phyloP scores from a whole-genome alignment of 1,140 invertebrate species.

The Bombyx mori region DNA sequence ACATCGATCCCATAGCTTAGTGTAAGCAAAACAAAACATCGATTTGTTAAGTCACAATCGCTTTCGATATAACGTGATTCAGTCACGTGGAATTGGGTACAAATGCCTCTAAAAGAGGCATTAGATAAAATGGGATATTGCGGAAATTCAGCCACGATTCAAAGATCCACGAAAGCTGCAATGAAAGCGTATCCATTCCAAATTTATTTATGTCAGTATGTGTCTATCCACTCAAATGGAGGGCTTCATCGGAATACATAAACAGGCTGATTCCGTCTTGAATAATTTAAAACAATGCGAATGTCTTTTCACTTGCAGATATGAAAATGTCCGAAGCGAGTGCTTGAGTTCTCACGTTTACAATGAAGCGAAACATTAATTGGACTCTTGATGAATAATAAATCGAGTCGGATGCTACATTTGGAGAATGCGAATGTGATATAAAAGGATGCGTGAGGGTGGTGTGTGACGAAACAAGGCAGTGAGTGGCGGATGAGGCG shows the following conservation, averaged over 20 bases:
- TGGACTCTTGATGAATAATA: neutral
- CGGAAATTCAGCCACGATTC: conserved; percentile 11
- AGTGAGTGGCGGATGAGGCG: conserved; percentile 49
- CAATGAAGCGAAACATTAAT: neutral
- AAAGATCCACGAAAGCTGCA: conserved; percentile 8
- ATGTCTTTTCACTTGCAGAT: too few species aligned
- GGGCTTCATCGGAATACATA: too few species aligned
- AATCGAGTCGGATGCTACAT: neutral
- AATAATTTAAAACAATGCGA: too few species aligned
- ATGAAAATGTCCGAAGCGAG: too few species aligned
- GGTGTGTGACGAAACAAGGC: conserved; percentile 27
- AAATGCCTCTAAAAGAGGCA: conserved; percentile 6
- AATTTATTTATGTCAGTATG: neutral
- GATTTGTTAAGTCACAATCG: too few species aligned
- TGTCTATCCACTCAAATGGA: neutral
- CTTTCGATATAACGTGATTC: conserved; percentile 6
- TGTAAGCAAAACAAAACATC: too few species aligned
- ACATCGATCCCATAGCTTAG: too few species aligned
- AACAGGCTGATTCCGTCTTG: too few species aligned
- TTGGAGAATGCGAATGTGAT: conserved; percentile 15
- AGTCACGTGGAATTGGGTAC: conserved; percentile 10
- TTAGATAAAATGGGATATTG: conserved; percentile 15
- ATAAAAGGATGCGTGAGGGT: conserved; percentile 19
- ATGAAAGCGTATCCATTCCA: neutral
- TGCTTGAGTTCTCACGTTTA: too few species aligned